phyloP scores from a whole-genome alignment of 2,797 vertebrate genomes.

The Schizopygopsis malacanthus region DNA sequence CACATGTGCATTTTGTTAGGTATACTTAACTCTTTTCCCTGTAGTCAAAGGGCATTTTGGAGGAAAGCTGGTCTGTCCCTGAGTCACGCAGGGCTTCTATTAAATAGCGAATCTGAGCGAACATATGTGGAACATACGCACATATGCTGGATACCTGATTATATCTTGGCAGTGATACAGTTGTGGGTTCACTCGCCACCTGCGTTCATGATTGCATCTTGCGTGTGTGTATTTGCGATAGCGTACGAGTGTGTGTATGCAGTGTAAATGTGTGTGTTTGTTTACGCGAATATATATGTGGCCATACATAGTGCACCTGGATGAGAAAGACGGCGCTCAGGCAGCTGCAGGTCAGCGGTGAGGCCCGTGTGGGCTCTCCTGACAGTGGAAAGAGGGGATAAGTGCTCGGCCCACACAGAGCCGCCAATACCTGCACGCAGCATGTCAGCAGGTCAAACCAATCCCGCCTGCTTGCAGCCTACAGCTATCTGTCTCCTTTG shows the following conservation, averaged over 20 bases:
- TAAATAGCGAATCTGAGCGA: slow-evolving; percentile 61
- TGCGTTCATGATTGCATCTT: slow-evolving; percentile 53
- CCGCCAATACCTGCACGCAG: slow-evolving; percentile 49
- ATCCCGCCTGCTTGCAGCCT: slow-evolving; percentile 53
- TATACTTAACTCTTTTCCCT: slow-evolving; percentile 43
- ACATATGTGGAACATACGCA: slow-evolving; percentile 74
- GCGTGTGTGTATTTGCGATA: slow-evolving; percentile 48
- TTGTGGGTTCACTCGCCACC: slow-evolving; percentile 62
- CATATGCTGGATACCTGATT: slow-evolving; percentile 65
- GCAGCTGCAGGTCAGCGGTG: slow-evolving; percentile 66
- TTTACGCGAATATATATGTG: slow-evolving; percentile 54
- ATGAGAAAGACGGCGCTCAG: slow-evolving; percentile 49
- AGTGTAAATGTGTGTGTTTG: slow-evolving; percentile 20
- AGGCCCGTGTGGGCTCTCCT: slow-evolving; percentile 52
- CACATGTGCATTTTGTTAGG: slow-evolving; percentile 55
- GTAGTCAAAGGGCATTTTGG: slow-evolving; percentile 51
- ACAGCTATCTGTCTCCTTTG: slow-evolving; percentile 55
- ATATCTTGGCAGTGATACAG: slow-evolving; percentile 73
- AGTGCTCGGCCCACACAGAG: slow-evolving; percentile 57
- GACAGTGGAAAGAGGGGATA: slow-evolving; percentile 53
- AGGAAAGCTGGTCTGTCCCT: slow-evolving; percentile 50
- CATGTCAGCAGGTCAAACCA: slow-evolving; percentile 56
- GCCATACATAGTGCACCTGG: slow-evolving; percentile 45
- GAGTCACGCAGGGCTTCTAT: slow-evolving; percentile 54
- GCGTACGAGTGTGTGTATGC: slow-evolving; percentile 60